Conservation (phyloP, 2,113 vertebrate species). For the Bombycilla garrulus region DNA sequence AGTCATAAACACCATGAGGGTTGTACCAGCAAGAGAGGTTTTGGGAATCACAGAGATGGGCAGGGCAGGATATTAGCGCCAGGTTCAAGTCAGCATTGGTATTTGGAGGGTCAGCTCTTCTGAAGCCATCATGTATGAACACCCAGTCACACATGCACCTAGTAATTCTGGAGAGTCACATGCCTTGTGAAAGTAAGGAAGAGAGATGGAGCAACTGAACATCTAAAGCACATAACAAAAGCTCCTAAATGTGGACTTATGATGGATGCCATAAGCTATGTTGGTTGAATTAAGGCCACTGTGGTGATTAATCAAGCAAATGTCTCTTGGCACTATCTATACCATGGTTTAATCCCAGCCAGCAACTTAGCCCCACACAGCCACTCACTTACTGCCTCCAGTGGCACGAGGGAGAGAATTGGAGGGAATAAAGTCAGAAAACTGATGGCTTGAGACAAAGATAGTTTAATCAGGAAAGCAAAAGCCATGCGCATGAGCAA, state of each 20-base stretch:
- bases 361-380: neutral
- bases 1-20: neutral
- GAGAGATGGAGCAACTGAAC: neutral
- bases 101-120: neutral
- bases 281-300: neutral
- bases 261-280: neutral
- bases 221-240: neutral
- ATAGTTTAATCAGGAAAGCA: neutral
- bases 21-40: neutral
- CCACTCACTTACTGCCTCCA: neutral
- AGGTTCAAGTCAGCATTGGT: neutral
- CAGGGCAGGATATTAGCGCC: neutral
- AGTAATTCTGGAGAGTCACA: neutral
- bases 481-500: neutral
- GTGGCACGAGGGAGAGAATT: neutral
- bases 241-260: neutral
- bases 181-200: neutral
- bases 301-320: neutral
- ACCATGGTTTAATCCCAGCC: neutral
- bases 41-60: neutral
- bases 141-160: neutral
- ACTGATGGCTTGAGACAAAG: neutral
- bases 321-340: neutral
- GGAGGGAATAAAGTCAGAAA: neutral
- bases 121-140: neutral